Evolutionary conservation across 2,888 invertebrate species (phyloP), one percentile per base, ranked within the genome.

Genomic region (Macropis europaea): DNA sequence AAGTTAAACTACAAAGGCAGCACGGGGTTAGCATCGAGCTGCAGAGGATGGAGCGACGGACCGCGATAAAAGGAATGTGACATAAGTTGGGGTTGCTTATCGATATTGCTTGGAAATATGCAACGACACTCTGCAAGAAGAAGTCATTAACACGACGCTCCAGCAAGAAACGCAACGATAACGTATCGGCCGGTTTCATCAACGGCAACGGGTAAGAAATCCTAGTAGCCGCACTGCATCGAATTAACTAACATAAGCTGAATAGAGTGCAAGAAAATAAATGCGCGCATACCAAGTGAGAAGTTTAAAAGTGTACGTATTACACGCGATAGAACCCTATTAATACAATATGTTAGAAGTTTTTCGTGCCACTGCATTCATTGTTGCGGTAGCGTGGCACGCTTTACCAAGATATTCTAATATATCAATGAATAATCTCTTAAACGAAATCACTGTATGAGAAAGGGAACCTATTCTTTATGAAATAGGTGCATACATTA

Each of bases 21-120:
- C 32, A 28, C 36, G 47, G 45, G 28, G 57, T 43, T 50, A 60
- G 50, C 57, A 47, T 47, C 9, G 59, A 38, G 30, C 54, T 32
- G 17, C 54, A 42, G 28, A 62, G 48, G 66, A 38, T 59, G 45
- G 40, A 28, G 42, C 47, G 47, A 24, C 50, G 28, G 38, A 1
- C 30, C 6, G 13, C 32, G 64, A 66, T 68, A 66, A 66, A 61
- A 73, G 24, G 53, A 73, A 74, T 74, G 54, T 42, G 73, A 74
- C 62, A 60, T 42, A 60, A 62, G 59, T 56, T 38, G 57, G 48
- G 53, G 73, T 59, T 59, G 50, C 63, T 74, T 73, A 74, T 74
- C 73, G 73, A 73, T 73, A 57, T 66, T 53, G 62, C 53, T 66
- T 69, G 68, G 40, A 53, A 75, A 64, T 75, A 45, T 64, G 48